These are phyloP conservation scores for Seira musarum DNA, from an alignment of 2,888 invertebrate genomes.

Conservation along the genomic window DNA sequence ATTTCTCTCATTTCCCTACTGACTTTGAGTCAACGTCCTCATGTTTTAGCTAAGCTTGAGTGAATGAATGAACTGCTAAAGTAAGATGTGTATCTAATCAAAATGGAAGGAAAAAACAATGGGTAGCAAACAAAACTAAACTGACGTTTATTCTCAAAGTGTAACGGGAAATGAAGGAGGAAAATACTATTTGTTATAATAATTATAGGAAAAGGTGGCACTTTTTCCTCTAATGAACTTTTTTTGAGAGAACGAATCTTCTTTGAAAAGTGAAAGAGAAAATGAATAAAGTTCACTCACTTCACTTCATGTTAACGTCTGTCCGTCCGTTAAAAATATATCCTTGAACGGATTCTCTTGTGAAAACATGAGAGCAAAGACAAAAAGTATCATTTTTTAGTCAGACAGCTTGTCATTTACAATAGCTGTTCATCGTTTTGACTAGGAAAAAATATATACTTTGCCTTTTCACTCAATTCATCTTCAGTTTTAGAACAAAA, in stretches of 20 bases:
- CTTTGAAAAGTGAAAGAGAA: no score
- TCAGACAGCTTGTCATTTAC: slow-evolving; percentile 49
- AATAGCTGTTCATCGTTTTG: no score
- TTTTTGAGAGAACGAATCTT: neutral
- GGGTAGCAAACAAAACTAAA: neutral
- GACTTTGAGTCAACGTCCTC: neutral
- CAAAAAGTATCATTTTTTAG: slow-evolving; percentile 12
- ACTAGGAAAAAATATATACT: neutral
- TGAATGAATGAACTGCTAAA: slow-evolving; percentile 26
- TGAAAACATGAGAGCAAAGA: neutral
- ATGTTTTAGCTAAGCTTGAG: no score
- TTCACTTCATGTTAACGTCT: neutral
- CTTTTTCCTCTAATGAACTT: neutral
- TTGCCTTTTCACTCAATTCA: neutral
- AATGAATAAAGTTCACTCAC: neutral
- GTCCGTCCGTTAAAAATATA: no score
- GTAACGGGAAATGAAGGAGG: neutral
- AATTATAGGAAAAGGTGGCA: neutral
- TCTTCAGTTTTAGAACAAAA: neutral
- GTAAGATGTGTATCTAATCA: slow-evolving; percentile 46
- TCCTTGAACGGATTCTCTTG: neutral
- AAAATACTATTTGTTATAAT: neutral
- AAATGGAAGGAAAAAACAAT: neutral
- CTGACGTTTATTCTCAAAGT: neutral
- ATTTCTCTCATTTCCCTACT: neutral